Evolutionary conservation across 2,888 invertebrate genomes (phyloP).

Genomic region (Eilema depressum): DNA sequence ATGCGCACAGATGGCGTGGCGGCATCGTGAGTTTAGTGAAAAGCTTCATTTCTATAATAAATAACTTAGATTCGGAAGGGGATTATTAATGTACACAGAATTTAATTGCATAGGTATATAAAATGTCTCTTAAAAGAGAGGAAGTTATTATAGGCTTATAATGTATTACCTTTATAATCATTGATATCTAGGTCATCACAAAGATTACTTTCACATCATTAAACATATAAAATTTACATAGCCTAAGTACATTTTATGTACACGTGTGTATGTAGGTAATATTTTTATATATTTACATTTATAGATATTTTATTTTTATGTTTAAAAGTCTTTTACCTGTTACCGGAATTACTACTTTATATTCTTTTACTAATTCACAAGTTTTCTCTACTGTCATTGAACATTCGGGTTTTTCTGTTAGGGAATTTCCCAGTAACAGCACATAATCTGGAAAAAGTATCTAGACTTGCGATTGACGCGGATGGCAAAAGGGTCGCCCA

Average conservation of each 20-base stretch:
- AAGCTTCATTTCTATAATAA: background rate
- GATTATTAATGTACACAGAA: background rate
- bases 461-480: background rate
- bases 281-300: too few species aligned
- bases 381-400: background rate
- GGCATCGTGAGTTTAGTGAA: too few species aligned
- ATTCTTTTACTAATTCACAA: background rate
- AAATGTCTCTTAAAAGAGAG: background rate
- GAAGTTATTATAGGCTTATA: slow-evolving; percentile 4
- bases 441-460: background rate
- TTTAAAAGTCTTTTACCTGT: background rate
- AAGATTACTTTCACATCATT: slow-evolving; percentile 14
- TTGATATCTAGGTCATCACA: background rate
- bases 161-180: background rate
- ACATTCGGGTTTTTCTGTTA: background rate
- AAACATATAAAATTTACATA: slow-evolving; percentile 11
- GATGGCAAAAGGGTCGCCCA: background rate
- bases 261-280: too few species aligned
- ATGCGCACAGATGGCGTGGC: too few species aligned
- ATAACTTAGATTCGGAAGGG: background rate
- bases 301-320: background rate
- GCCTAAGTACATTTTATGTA: background rate
- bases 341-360: background rate
- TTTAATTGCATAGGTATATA: background rate
- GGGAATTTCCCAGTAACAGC: background rate